These are phyloP conservation scores for Rhinatrema bivittatum DNA, from an alignment of 2,797 vertebrate genomes.

Conservation along the genomic window DNA sequence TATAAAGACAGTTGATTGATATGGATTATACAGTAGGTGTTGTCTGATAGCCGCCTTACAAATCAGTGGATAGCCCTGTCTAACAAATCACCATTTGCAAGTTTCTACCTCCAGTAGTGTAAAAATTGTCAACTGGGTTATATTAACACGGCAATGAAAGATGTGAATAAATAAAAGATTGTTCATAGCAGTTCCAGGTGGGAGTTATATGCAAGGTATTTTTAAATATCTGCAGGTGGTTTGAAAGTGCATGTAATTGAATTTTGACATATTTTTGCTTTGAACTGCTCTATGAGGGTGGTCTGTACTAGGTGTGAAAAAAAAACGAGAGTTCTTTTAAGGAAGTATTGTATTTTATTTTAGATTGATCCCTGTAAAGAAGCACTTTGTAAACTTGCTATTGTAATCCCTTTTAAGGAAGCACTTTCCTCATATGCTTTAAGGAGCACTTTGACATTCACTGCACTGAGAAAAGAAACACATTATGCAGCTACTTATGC, in stretches of 20 bases:
- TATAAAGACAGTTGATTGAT: too few relatives aligned
- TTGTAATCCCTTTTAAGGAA: conserved; percentile 48
- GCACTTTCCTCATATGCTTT: conserved; percentile 42
- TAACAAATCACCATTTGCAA: too few relatives aligned
- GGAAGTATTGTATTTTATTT: conserved; percentile 21
- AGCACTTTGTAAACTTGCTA: conserved; percentile 32
- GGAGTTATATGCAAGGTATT: conserved; percentile 31
- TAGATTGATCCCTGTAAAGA: conserved; percentile 19
- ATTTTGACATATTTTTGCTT: conserved; percentile 36
- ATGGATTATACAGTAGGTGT: too few relatives aligned
- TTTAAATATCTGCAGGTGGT: conserved; percentile 43
- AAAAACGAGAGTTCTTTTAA: conserved; percentile 33
- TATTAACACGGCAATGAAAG: conserved; percentile 28
- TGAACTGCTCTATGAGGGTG: conserved; percentile 21
- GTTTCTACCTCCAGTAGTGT: too few relatives aligned
- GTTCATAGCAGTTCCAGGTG: conserved; percentile 26
- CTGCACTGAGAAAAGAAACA: conserved; percentile 31
- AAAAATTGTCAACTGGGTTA: too few relatives aligned
- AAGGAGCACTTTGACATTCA: conserved; percentile 41
- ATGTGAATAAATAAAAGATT: conserved; percentile 26
- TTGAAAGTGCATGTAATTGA: conserved; percentile 43
- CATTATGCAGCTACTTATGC: conserved; percentile 31
- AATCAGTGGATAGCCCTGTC: too few relatives aligned
- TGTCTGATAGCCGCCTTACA: too few relatives aligned
- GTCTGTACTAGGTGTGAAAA: conserved; percentile 20